Evolutionary conservation across 2,888 invertebrate genomes (phyloP), one percentile per base, ranked within the genome.

Genomic region (Cheilosia urbana): DNA sequence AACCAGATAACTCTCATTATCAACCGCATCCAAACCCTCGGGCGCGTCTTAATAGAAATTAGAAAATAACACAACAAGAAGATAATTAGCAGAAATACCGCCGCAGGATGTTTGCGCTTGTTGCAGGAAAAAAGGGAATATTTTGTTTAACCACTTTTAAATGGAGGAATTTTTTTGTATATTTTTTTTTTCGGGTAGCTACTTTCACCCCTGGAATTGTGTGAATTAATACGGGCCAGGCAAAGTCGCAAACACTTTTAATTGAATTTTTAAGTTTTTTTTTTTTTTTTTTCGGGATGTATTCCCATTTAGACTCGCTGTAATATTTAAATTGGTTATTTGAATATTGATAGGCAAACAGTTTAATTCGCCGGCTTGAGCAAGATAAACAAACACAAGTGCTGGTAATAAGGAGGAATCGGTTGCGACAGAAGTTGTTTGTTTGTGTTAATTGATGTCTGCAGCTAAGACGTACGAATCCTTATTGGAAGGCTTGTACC

Each of bases 81-180:
- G 80, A 80, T 85, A 85, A 85, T 85, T 85, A 85, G 85, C 81
- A 68, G 81, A 40, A 77, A 80, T 72, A 68, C 65, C 42, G 81
- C 85, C 76, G 81, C 68, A 85, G 85, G 85, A 77, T 77, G 49
- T 85, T 85, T 81, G 17, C 53, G 34, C 13, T 37, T 51, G 19
- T 49, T 66, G 34, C 30, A 30, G 49, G 15, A 51, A 42, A 82
- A 40, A 68, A 75, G 11, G 37, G 17, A 19, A 58, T 51, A 17
- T 58, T 55, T 49, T 57, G 21, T 71, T 72, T 55, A 19, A 66
- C 47, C 63, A 65, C 40, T 72, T 78, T 37, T 27, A 58, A 1
- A 27, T 65, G 27, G 21, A 40, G 34, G 17, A 19, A 19, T 40
- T 37, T 9, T 37, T 17, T 21, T 37, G 11, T 34, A 24, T 3